Percentiles rank a stretch among this genome's conserved stretches.
phyloP scores from a whole-genome alignment of 2,113 vertebrate genomes.

The Hypocryptadius cinnamomeus region DNA sequence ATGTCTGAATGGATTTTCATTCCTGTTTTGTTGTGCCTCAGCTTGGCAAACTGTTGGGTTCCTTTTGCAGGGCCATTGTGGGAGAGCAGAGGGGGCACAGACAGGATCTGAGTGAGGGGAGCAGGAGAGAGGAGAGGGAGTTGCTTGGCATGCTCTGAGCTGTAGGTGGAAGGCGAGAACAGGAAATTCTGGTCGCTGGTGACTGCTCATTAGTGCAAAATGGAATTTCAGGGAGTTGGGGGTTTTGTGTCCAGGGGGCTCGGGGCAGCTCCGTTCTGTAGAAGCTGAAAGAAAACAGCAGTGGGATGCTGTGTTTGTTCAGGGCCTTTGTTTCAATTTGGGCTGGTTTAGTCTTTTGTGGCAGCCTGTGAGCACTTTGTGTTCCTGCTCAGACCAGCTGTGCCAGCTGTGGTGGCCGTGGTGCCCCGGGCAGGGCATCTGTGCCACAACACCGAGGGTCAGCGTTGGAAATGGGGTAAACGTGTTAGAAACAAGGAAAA shows the following conservation, averaged over 20 bases:
- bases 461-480: accelerated
- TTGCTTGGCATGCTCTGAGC: background rate
- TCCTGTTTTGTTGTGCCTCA: background rate
- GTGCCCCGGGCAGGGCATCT: background rate
- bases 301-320: background rate
- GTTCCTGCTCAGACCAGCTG: background rate
- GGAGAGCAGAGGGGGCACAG: background rate
- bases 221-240: background rate
- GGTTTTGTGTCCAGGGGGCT: background rate
- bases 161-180: background rate
- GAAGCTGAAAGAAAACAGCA: background rate
- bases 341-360: background rate
- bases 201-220: background rate
- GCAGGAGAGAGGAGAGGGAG: background rate
- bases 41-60: background rate
- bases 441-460: background rate
- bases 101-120: background rate
- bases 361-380: background rate
- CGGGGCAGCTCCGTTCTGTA: background rate
- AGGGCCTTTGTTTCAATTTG: background rate
- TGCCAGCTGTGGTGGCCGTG: background rate
- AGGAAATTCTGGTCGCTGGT: background rate
- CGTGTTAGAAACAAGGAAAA: background rate
- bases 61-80: background rate
- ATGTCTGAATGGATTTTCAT: background rate